phyloP scores from a whole-genome alignment of 2,888 invertebrate genomes.

The Xanthostigma xanthostigma region DNA sequence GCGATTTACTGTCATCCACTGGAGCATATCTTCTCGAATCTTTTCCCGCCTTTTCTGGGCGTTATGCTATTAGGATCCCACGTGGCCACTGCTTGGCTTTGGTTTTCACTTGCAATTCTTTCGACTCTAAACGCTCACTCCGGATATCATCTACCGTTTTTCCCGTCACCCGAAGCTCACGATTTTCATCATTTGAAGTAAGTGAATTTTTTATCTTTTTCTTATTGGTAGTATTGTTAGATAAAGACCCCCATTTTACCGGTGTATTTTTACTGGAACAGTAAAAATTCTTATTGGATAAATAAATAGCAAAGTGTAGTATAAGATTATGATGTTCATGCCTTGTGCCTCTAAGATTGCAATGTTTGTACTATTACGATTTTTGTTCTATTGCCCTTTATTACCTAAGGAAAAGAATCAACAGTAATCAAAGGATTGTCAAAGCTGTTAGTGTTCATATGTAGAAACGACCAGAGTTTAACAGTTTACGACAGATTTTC shows the following conservation, averaged over 20 bases:
- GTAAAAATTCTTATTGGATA: too few species aligned
- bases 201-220: conserved; percentile 19
- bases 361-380: too few species aligned
- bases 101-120: conserved; percentile 63
- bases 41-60: conserved; percentile 61
- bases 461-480: too few species aligned
- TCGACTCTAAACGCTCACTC: conserved; percentile 71
- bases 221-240: neutral
- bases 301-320: too few species aligned
- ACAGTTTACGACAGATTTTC: too few species aligned
- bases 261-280: neutral
- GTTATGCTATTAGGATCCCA: conserved; percentile 60
- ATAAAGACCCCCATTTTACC: neutral
- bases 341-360: too few species aligned
- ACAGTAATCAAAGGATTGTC: too few species aligned
- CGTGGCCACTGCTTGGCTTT: conserved; percentile 61
- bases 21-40: conserved; percentile 61
- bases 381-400: too few species aligned
- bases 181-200: conserved; percentile 79
- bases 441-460: too few species aligned
- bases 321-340: too few species aligned
- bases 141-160: conserved; percentile 74
- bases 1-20: conserved; percentile 69
- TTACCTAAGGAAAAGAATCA: too few species aligned
- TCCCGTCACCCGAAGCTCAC: conserved; percentile 74